Evolutionary conservation across 2,888 invertebrate genomes (phyloP).

Genomic region (Parochlus steinenii): DNA sequence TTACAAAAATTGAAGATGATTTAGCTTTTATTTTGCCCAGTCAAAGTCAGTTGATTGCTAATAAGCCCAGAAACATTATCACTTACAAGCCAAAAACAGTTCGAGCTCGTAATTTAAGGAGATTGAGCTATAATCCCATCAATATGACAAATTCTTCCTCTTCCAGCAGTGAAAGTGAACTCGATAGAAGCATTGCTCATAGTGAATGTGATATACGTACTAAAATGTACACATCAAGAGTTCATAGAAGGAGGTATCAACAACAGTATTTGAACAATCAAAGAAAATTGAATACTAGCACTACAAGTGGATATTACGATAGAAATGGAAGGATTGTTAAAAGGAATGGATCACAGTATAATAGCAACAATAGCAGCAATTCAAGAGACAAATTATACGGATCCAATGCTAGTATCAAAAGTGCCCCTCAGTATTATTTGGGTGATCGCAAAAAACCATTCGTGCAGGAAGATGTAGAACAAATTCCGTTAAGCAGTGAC

Average conservation of each 20-base stretch:
- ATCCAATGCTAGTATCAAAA: constrained; percentile 32
- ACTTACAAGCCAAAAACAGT: constrained; percentile 32
- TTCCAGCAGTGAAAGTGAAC: constrained; percentile 33
- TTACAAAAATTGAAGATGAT: neutral
- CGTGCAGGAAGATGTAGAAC: constrained; percentile 12
- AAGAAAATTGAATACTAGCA: constrained; percentile 5
- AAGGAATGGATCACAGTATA: constrained; percentile 9
- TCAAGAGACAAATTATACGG: constrained; percentile 27
- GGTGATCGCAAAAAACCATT: constrained; percentile 15
- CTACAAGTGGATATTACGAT: constrained; percentile 4
- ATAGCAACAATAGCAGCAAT: constrained; percentile 9
- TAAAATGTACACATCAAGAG: constrained; percentile 19
- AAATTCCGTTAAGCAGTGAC: constrained; percentile 9
- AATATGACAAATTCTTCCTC: constrained; percentile 36
- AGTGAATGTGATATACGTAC: constrained; percentile 38
- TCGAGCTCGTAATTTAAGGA: constrained; percentile 34
- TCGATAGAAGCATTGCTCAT: constrained; percentile 32
- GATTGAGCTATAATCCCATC: constrained; percentile 41
- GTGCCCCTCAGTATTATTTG: constrained; percentile 30
- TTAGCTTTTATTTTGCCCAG: constrained; percentile 4
- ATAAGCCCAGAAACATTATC: constrained; percentile 16
- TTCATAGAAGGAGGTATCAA: constrained; percentile 19
- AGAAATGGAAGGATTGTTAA: too few species aligned
- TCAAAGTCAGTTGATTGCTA: constrained; percentile 11
- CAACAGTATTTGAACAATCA: constrained; percentile 22